These are phyloP conservation scores for Phyllostomus discolor DNA, from an alignment of 2,113 vertebrate genomes.

Conservation along the genomic window DNA sequence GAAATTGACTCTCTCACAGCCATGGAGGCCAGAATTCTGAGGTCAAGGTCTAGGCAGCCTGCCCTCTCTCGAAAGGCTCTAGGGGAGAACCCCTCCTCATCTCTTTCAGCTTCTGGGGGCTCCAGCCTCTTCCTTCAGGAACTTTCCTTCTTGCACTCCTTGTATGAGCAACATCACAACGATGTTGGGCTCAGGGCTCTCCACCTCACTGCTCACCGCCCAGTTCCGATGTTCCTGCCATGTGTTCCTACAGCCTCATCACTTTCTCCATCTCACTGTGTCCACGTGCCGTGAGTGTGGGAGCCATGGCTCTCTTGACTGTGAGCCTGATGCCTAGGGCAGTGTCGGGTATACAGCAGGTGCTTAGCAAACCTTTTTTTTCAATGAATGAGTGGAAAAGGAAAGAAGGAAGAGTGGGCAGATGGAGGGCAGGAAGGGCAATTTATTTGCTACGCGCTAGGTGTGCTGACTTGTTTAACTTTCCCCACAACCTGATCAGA, in stretches of 20 bases:
- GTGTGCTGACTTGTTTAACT: not conserved
- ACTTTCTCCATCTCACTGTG: not conserved
- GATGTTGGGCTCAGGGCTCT: not conserved
- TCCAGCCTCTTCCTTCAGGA: not conserved
- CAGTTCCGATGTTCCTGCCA: not conserved
- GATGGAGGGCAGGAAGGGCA: not conserved
- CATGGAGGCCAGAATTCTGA: not conserved
- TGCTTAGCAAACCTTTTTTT: not conserved
- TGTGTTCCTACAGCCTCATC: not conserved
- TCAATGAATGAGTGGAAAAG: not conserved
- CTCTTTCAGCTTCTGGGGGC: not conserved
- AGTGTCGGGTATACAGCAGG: not conserved
- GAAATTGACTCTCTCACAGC: not conserved
- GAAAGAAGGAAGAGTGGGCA: not conserved
- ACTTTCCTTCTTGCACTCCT: not conserved
- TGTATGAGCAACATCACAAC: accelerated
- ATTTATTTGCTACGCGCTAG: not conserved
- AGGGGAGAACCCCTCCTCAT: not conserved
- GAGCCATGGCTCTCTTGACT: not conserved
- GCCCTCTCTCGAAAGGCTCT: not conserved
- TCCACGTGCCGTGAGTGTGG: accelerated
- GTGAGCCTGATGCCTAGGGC: not conserved
- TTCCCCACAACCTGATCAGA: not conserved
- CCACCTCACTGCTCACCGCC: not conserved
- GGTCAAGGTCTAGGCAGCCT: too few species aligned